Evolutionary conservation across 2,888 invertebrate genomes (phyloP).

Genomic region (Ophioninae sp.): DNA sequence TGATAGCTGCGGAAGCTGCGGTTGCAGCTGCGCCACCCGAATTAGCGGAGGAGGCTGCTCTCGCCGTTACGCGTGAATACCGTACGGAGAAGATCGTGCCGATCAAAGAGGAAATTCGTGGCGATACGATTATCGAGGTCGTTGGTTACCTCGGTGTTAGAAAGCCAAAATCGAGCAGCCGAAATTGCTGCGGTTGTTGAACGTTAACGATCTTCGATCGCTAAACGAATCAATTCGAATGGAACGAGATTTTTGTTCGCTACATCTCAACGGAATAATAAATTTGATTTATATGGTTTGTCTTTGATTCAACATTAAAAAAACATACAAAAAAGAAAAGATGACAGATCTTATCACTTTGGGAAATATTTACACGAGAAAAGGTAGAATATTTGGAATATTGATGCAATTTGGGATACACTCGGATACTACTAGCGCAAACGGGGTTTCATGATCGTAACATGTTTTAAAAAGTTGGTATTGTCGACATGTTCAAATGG

Average conservation of each 20-base stretch:
- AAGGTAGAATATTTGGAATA: too few relatives aligned
- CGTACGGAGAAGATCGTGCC: slow-evolving; percentile 76
- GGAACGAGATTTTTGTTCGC: background rate
- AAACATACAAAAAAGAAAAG: background rate
- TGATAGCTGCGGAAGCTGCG: slow-evolving; percentile 81
- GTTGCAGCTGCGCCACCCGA: slow-evolving; percentile 80
- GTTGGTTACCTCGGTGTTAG: slow-evolving; percentile 81
- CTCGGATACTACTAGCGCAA: too few relatives aligned
- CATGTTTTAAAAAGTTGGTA: too few relatives aligned
- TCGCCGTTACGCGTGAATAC: slow-evolving; percentile 78
- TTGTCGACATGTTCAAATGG: too few relatives aligned
- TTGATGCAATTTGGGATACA: too few relatives aligned
- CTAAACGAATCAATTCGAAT: background rate
- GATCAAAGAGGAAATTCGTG: slow-evolving; percentile 76
- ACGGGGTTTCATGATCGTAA: too few relatives aligned
- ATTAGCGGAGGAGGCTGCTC: slow-evolving; percentile 81
- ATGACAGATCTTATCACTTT: too few relatives aligned
- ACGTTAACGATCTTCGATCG: background rate
- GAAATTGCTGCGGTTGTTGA: slow-evolving; percentile 49
- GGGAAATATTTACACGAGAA: too few relatives aligned
- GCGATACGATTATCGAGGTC: slow-evolving; percentile 80
- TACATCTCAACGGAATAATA: background rate
- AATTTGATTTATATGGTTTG: background rate
- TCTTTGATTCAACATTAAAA: background rate
- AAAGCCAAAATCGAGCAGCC: slow-evolving; percentile 72